Evolutionary conservation across 2,888 invertebrate genomes (phyloP).

Genomic region (Mimachlamys varia): DNA sequence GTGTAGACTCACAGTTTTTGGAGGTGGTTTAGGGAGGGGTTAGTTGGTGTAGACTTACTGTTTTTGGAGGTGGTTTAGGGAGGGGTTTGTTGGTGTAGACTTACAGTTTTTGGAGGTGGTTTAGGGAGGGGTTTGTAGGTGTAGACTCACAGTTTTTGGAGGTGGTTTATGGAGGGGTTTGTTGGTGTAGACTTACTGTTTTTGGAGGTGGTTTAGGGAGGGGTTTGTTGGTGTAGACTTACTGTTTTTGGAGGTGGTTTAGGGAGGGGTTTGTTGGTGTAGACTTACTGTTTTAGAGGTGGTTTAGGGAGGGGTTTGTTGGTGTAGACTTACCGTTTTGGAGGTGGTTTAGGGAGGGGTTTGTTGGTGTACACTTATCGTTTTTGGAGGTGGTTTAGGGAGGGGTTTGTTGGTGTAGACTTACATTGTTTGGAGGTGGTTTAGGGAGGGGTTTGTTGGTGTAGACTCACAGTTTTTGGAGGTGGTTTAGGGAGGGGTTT

Average conservation of each 20-base stretch:
- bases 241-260: neutral
- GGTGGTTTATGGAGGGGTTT: neutral
- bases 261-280: neutral
- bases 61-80: constrained; percentile 1
- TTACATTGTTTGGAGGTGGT: neutral
- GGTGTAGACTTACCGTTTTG: neutral
- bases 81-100: neutral
- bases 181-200: neutral
- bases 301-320: neutral
- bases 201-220: constrained; percentile 9
- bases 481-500: constrained; percentile 1
- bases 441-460: neutral
- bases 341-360: neutral
- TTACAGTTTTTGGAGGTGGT: constrained; percentile 5
- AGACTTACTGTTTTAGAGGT: neutral
- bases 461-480: neutral
- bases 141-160: neutral
- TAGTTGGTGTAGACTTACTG: neutral
- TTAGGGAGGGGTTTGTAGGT: neutral
- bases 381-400: constrained; percentile 1
- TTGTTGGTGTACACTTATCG: neutral
- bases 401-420: neutral
- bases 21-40: neutral
- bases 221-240: neutral
- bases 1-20: neutral